Base-by-base conservation (phyloP, 2,797 vertebrate genomes). In the Decapterus maruadsi region DNA sequence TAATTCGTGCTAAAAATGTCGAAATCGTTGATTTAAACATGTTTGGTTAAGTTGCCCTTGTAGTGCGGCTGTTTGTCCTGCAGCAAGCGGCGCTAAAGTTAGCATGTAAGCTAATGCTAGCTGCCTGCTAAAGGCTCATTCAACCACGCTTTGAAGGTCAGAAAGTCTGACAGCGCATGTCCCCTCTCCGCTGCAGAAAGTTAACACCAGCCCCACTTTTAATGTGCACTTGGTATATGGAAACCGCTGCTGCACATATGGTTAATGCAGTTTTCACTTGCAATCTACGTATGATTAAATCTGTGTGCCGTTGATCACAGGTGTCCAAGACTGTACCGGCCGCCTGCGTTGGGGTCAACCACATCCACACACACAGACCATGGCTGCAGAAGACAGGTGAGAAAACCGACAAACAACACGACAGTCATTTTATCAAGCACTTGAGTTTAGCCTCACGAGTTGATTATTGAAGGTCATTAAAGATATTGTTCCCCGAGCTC, bases 341-440 rank as follows among this genome's bases (percentile, higher is more conserved):
- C 59, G 96, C 95, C 12, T 99, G 97, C 81, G 89, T 99, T 81
- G 97, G 96, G 81, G 91, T 96, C 86, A 97, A 96, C 90, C 97
- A 97, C 89, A 91, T 99, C 88, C 97, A 99, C 93, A 96, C 94
- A 55, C 95, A 96, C 65, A 95, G 94, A 89, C 88, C 94, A 80
- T 88, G 81, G 89, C 95, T 97, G 88, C 97, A 98, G 93, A 99
- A 99, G 91, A 97, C 95, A 0, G 98, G 98, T 99, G 84, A 94
- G 91, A 72, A 29, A 51, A 16, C 0, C 22, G 26, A 26, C 43
- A 65, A 68, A 78, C 80, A 85, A 71, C 40, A 69, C 7, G n/a
- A 66, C 53, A 38, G 1, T 8, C 10, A 54, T 19, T 17, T 50
- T 69, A 11, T 59, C 31, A 40, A 62, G 34, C 1, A 43, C 4